phyloP scores from a whole-genome alignment of 2,797 vertebrate species.

The Sternotherus odoratus region DNA sequence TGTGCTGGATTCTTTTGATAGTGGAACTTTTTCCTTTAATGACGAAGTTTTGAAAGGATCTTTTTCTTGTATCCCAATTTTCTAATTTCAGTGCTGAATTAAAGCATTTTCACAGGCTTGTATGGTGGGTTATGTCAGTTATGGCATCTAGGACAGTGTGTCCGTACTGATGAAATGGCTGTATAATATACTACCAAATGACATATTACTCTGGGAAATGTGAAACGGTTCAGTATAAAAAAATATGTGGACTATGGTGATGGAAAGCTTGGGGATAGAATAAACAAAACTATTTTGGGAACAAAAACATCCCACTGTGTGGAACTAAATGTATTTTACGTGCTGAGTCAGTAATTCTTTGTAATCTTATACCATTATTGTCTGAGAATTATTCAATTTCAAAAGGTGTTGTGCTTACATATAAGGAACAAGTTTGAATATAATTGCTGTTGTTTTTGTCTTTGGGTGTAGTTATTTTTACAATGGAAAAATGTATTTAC shows the following conservation, averaged over 20 bases:
- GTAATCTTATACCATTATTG: neutral
- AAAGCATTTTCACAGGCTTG: rapidly evolving
- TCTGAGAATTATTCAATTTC: neutral
- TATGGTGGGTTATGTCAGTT: neutral
- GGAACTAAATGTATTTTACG: neutral
- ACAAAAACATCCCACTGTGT: neutral
- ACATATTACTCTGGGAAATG: neutral
- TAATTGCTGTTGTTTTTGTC: rapidly evolving
- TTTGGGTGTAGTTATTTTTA: rapidly evolving
- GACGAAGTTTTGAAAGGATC: neutral
- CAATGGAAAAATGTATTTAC: neutral
- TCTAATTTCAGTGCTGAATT: neutral
- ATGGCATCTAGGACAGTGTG: rapidly evolving
- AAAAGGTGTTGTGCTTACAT: neutral
- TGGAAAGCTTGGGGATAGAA: neutral
- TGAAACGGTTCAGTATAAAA: neutral
- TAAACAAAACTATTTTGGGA: neutral
- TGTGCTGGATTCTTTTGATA: neutral
- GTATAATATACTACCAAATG: neutral
- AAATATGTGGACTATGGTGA: neutral
- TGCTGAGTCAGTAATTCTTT: neutral
- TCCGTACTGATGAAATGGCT: rapidly evolving
- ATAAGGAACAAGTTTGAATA: neutral
- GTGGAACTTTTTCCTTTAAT: neutral
- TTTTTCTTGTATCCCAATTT: neutral